Evolutionary conservation across 2,888 invertebrate genomes (phyloP), one percentile per base, ranked within the genome.

Genomic region (Chymomyza caudatula): DNA sequence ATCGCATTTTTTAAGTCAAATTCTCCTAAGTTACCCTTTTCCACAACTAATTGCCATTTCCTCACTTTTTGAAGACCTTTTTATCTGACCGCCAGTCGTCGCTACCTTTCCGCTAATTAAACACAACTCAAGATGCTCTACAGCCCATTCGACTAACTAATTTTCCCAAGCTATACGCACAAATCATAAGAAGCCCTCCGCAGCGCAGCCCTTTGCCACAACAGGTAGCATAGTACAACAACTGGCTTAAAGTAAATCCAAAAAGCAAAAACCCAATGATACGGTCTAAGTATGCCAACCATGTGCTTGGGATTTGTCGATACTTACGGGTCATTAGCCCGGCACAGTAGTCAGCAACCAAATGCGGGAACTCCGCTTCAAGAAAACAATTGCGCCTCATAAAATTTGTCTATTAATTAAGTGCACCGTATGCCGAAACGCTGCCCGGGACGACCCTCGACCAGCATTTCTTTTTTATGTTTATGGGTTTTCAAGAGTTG

Each of bases 401-500:
- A 63, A 66, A 73, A 68, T 70, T 64, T 64, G 76, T 72, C 74
- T 73, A 74, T 80, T 86, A 86, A 82, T 82, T 86, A 76, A 73
- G 65, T 37, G 65, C 58, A 55, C 13, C 52, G 63, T 61, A 2
- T 15, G 49, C 49, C 54, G 47, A 15, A 47, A 47, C 19, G 13
- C n/a, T 47, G 19, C n/a, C 19, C 19, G 43, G 49, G 13, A 13
- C 13, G 19, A 51, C 19, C 13, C 19, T 53, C 19, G 57, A 19
- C 19, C 17, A 58, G 58, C 19, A 51, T 20, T 53, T 63, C 49
- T 13, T n/a, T 49, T 60, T 44, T 57, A 20, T 23, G 22, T 29
- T 47, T 44, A 43, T 47, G 8, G 55, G 4, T 62, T 25, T 23
- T 62, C 11, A 11, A 37, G 29, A 37, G 29, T 11, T 37, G 29